A percentile compares a stretch with the other conserved stretches of the same genome.
Evolutionary conservation across 1,140 invertebrate genomes (phyloP).

Genomic region (Heliconius hewitsoni): DNA sequence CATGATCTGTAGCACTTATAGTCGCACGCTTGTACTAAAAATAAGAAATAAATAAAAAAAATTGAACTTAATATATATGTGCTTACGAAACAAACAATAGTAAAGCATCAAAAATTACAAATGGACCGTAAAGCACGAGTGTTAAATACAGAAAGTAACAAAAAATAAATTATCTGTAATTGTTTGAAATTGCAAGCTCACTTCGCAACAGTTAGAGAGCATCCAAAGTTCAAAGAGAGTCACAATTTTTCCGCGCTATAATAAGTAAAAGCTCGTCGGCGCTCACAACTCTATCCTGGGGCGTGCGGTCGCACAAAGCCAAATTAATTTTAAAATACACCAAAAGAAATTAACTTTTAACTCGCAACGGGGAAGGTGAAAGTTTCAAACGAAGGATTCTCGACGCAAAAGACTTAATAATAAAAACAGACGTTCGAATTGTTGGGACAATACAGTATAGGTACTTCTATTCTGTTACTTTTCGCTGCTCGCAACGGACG

Average conservation of each 20-base stretch:
- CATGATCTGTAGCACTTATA: too few species aligned
- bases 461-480: slow-evolving; percentile 47
- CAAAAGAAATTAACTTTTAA: slow-evolving; percentile 79
- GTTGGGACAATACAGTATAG: slow-evolving; percentile 46
- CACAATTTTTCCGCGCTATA: slow-evolving; percentile 58
- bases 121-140: not conserved
- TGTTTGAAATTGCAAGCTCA: slow-evolving; percentile 23
- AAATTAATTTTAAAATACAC: slow-evolving; percentile 81
- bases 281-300: slow-evolving; percentile 66
- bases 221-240: slow-evolving; percentile 53
- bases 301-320: slow-evolving; percentile 74
- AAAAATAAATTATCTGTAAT: not conserved
- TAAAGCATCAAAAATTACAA: not conserved
- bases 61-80: too few species aligned
- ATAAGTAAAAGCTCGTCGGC: slow-evolving; percentile 50
- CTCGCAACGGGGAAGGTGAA: slow-evolving; percentile 65
- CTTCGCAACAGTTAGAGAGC: slow-evolving; percentile 18
- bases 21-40: too few species aligned
- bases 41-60: too few species aligned
- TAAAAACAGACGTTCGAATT: slow-evolving; percentile 64
- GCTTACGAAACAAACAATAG: not conserved
- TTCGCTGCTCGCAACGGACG: slow-evolving; percentile 15
- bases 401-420: slow-evolving; percentile 68
- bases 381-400: slow-evolving; percentile 68
- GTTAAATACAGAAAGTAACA: not conserved